phyloP scores from a whole-genome alignment of 2,888 invertebrate species.

The Tanytarsus gracilentus region DNA sequence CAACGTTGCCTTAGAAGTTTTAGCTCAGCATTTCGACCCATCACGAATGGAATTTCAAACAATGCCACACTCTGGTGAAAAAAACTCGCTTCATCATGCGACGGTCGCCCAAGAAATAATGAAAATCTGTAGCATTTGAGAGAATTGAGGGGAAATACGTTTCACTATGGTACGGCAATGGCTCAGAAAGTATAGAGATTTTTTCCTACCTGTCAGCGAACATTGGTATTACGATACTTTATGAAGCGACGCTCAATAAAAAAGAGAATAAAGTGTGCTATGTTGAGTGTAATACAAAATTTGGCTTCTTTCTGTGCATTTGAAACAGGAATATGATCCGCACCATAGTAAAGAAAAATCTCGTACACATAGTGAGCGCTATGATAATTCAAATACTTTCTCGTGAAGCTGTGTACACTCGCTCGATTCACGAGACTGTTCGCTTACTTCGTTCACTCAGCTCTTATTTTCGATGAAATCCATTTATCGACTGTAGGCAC shows the following conservation, averaged over 20 bases:
- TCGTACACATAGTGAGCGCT: slow-evolving; percentile 30
- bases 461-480: slow-evolving; percentile 34
- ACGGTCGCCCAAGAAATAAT: slow-evolving; percentile 21
- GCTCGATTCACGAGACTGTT: slow-evolving; percentile 31
- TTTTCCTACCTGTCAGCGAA: slow-evolving; percentile 1
- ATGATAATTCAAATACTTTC: slow-evolving; percentile 34
- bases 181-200: slow-evolving; percentile 27
- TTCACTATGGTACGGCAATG: slow-evolving; percentile 19
- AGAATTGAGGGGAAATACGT: slow-evolving; percentile 5
- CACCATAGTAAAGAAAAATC: slow-evolving; percentile 34
- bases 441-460: background rate
- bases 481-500: slow-evolving; percentile 35
- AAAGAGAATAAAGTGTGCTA: slow-evolving; percentile 35
- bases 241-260: slow-evolving; percentile 32
- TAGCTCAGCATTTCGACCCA: slow-evolving; percentile 24
- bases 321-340: slow-evolving; percentile 39
- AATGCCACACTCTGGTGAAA: slow-evolving; percentile 8
- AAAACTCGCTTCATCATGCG: slow-evolving; percentile 9
- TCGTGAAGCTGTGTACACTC: slow-evolving; percentile 36
- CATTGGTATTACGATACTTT: slow-evolving; percentile 18
- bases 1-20: slow-evolving; percentile 29
- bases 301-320: slow-evolving; percentile 39
- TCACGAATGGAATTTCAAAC: slow-evolving; percentile 16
- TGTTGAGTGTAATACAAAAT: slow-evolving; percentile 38
- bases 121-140: slow-evolving; percentile 18